These are phyloP conservation scores for Ptychadena robeensis DNA, from an alignment of 2,797 vertebrate species.

Conservation along the genomic window DNA sequence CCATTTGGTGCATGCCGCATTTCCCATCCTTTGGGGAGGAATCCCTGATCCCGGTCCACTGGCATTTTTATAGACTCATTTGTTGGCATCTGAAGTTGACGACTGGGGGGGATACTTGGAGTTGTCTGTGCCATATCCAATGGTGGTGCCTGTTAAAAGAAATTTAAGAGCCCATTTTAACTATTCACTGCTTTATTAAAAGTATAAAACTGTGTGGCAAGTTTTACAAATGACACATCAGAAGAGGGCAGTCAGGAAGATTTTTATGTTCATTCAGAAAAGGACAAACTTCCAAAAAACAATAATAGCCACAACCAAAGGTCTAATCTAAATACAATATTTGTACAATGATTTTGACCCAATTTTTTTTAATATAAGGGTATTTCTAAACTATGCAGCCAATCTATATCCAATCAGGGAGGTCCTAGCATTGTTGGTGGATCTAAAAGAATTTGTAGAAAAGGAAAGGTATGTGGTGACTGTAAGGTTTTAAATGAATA, in stretches of 20 bases:
- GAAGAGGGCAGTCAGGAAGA: neutral
- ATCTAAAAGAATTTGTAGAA: no score
- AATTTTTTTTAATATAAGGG: no score
- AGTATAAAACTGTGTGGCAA: no score
- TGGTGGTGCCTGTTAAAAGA: conserved; percentile 70
- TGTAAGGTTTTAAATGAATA: no score
- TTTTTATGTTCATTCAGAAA: neutral
- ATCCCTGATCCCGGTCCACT: conserved; percentile 73
- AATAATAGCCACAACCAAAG: neutral
- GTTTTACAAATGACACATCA: no score
- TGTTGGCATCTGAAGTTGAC: conserved; percentile 61
- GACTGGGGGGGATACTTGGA: conserved; percentile 63
- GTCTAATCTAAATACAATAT: no score
- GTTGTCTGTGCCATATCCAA: conserved; percentile 69
- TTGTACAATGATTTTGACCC: no score
- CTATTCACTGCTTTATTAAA: neutral
- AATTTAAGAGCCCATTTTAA: conserved; percentile 3
- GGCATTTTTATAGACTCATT: conserved; percentile 71
- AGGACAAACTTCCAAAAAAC: neutral
- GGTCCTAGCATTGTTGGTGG: no score
- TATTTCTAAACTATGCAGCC: no score
- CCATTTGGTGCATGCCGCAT: conserved; percentile 88
- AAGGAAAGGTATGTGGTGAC: no score
- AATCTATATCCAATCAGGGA: no score
- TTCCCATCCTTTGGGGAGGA: conserved; percentile 90